Percentiles rank a stretch among this genome's conserved stretches.
Evolutionary conservation across 2,113 vertebrate genomes (phyloP).

Genomic region (Boulengerochromis microlepis): DNA sequence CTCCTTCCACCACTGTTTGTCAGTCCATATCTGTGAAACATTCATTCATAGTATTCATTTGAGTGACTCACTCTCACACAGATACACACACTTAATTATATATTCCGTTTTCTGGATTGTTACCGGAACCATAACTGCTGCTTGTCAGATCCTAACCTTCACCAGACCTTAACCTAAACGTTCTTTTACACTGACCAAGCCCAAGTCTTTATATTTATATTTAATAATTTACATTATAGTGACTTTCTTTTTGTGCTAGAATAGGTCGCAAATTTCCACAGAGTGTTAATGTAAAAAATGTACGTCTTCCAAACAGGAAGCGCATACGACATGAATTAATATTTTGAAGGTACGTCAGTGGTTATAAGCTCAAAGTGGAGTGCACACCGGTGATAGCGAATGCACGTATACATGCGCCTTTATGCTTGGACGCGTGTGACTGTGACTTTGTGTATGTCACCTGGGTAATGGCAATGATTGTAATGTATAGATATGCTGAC

Average conservation of each 20-base stretch:
- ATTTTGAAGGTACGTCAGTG: constrained; percentile 3
- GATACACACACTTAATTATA: neutral
- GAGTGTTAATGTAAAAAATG: neutral
- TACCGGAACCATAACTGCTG: neutral
- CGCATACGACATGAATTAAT: neutral
- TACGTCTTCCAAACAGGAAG: neutral
- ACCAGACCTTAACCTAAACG: neutral
- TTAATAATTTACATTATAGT: neutral
- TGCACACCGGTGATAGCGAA: neutral
- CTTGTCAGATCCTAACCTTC: neutral
- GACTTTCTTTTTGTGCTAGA: neutral
- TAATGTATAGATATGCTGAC: neutral
- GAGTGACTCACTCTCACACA: neutral
- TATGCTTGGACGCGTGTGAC: neutral
- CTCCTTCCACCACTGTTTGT: constrained; percentile 1
- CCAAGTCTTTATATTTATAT: neutral
- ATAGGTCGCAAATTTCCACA: neutral
- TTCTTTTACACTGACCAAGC: neutral
- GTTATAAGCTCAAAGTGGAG: neutral
- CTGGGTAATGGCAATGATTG: neutral
- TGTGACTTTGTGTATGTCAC: constrained; percentile 7
- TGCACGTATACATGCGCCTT: neutral
- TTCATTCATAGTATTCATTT: neutral
- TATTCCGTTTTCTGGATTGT: neutral
- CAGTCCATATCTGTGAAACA: neutral